A percentile compares a stretch with the other conserved stretches of the same genome.
Conservation (phyloP, 2,888 invertebrate species). For the Phyllotreta cruciferae region DNA sequence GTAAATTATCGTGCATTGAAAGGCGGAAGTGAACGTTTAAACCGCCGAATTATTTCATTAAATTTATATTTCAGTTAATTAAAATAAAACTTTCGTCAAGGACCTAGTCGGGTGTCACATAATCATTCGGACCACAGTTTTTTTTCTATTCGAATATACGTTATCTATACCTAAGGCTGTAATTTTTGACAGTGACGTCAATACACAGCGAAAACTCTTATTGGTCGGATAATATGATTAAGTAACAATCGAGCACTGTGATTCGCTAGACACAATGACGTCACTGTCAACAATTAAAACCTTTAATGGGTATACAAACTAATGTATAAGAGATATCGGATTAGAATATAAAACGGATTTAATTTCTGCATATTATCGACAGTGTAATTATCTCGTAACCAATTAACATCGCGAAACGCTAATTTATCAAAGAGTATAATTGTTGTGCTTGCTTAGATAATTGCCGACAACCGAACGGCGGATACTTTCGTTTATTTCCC, state of each 20-base stretch:
- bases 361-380: too few relatives aligned
- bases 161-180: background rate
- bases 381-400: slow-evolving; percentile 43
- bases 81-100: slow-evolving; percentile 48
- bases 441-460: slow-evolving; percentile 39
- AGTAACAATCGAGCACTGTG: background rate
- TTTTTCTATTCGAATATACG: background rate
- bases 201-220: background rate
- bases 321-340: too few relatives aligned
- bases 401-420: slow-evolving; percentile 35
- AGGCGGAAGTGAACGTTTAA: slow-evolving; percentile 58
- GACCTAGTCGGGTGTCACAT: slow-evolving; percentile 8
- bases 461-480: slow-evolving; percentile 37
- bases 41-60: slow-evolving; percentile 58
- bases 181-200: too few relatives aligned
- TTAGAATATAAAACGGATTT: too few relatives aligned
- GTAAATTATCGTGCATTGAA: slow-evolving; percentile 34
- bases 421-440: slow-evolving; percentile 44
- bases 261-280: background rate
- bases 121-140: background rate
- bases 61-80: slow-evolving; percentile 56
- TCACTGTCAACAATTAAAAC: too few relatives aligned
- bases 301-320: too few relatives aligned
- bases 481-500: slow-evolving; percentile 35
- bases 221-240: background rate